Evolutionary conservation across 2,888 invertebrate genomes (phyloP), one percentile per base, ranked within the genome.

Genomic region (Lutraria lutraria): DNA sequence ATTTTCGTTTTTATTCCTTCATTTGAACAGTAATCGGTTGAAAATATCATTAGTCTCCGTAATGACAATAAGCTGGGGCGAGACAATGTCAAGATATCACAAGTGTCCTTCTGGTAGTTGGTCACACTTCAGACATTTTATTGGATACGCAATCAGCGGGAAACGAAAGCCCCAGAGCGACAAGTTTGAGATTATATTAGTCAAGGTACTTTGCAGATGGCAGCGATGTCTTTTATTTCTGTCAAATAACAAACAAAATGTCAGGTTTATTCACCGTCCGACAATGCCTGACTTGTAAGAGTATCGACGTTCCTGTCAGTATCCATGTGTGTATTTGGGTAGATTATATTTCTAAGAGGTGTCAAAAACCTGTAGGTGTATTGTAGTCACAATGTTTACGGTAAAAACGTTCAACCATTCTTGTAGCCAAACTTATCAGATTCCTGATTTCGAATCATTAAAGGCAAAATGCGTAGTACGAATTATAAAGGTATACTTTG

Each of bases 81-180:
- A 68, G 63, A 68, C 63, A 68, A 68, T 68, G 63, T 68, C 25
- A 68, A 25, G 63, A 68, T 68, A 68, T 68, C 25, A 68, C 63
- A 68, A 25, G 63, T 12, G 25, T 43, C 43, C 43, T 43, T 43
- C 43, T 43, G 43, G 43, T 43, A 43, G 43, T 43, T 43, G 43
- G 43, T 43, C 43, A 43, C 43, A 43, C 43, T 4, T 25, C 63
- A 68, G 63, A 68, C 63, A 68, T n/a, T 68, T 68, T 68, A 68
- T 68, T 68, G n/a, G 63, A 68, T 68, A 4, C n/a, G 25, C 25
- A 21, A 68, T 21, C 63, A n/a, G 63, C 25, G 8, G n/a, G n/a
- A 25, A n/a, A 68, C 25, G 25, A 68, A 68, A 68, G n/a, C 25
- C 63, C 63, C n/a, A 13, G 6, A 68, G 63, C 63, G 63, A 0